Evolutionary conservation across 2,888 invertebrate species (phyloP).

Genomic region (Ptychoptera contaminata): DNA sequence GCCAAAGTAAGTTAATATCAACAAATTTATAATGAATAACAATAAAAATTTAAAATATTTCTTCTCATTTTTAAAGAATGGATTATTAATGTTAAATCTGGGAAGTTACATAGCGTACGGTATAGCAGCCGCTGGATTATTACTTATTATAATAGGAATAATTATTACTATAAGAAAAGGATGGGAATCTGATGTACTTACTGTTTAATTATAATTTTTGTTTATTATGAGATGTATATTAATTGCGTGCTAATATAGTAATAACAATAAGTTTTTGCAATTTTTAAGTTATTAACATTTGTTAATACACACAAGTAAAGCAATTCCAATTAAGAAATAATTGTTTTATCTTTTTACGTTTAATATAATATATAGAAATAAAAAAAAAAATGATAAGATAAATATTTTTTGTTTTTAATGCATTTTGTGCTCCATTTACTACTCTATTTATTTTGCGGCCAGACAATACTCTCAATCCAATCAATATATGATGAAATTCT

Average conservation of each 20-base stretch:
- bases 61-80: conserved; percentile 21
- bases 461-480: conserved; percentile 28
- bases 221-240: too few species aligned
- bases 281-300: too few species aligned
- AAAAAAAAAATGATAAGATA: too few species aligned
- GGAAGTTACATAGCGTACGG: conserved; percentile 22
- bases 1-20: conserved; percentile 18
- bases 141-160: conserved; percentile 21
- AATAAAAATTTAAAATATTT: conserved; percentile 6
- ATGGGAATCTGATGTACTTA: conserved; percentile 15
- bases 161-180: conserved; percentile 22
- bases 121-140: conserved; percentile 18
- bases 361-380: too few species aligned
- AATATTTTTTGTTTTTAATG: too few species aligned
- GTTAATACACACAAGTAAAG: too few species aligned
- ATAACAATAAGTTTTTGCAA: too few species aligned
- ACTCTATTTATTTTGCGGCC: neutral
- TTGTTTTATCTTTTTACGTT: too few species aligned
- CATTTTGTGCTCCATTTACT: too few species aligned
- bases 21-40: neutral
- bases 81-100: conserved; percentile 19
- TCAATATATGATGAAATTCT: conserved; percentile 23
- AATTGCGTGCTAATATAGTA: too few species aligned
- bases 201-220: too few species aligned
- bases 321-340: too few species aligned